Evolutionary conservation across 2,113 vertebrate species (phyloP).

Genomic region (Morone saxatilis): DNA sequence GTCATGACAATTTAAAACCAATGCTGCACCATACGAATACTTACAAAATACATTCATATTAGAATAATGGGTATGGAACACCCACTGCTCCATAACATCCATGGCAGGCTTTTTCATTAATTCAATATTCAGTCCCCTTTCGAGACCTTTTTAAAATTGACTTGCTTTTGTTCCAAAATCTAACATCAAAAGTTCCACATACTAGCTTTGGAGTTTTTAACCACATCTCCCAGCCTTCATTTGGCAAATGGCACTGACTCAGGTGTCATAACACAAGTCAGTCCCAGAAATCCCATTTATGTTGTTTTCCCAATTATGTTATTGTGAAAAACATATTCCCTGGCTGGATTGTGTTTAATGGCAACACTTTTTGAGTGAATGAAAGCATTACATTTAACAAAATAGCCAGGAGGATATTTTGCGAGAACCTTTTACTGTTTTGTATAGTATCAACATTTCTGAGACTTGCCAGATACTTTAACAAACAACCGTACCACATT

Average conservation of each 20-base stretch:
- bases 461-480: background rate
- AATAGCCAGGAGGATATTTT: background rate
- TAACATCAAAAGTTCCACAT: background rate
- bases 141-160: background rate
- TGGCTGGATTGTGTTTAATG: background rate
- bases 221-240: background rate
- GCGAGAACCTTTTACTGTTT: background rate
- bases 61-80: background rate
- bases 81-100: background rate
- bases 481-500: background rate
- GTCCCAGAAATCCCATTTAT: background rate
- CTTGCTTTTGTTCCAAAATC: background rate
- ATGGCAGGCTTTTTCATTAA: background rate
- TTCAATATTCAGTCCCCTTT: background rate
- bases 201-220: background rate
- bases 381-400: background rate
- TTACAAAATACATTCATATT: background rate
- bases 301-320: background rate
- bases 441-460: background rate
- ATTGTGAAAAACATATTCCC: background rate
- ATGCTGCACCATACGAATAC: background rate
- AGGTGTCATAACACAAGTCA: background rate
- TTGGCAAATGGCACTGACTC: background rate
- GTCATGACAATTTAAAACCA: background rate
- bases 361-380: background rate